phyloP scores from a whole-genome alignment of 2,113 vertebrate species.

The Gasterosteus aculeatus region DNA sequence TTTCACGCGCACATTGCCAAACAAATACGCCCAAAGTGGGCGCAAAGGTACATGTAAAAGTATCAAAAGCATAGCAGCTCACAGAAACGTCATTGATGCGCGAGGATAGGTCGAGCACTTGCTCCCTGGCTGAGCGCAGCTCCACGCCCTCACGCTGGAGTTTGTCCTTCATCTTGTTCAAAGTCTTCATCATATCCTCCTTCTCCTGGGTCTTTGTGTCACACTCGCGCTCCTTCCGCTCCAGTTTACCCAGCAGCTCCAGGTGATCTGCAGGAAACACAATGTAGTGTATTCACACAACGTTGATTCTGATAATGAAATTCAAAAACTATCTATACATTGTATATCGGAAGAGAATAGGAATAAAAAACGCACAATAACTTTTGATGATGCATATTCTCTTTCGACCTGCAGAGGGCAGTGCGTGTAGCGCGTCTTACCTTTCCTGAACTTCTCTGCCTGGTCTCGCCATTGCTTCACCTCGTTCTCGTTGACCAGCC shows the following conservation, averaged over 20 bases:
- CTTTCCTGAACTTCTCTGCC: slow-evolving; percentile 97
- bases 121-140: slow-evolving; percentile 90
- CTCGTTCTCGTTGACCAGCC: slow-evolving; percentile 98
- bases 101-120: slow-evolving; percentile 88
- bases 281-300: neutral
- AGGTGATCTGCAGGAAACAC: slow-evolving; percentile 83
- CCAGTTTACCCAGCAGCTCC: slow-evolving; percentile 88
- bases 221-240: slow-evolving; percentile 95
- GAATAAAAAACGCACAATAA: neutral
- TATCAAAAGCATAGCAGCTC: slow-evolving; percentile 48
- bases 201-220: slow-evolving; percentile 96
- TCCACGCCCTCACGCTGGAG: slow-evolving; percentile 93
- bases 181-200: slow-evolving; percentile 98
- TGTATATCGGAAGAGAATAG: no score
- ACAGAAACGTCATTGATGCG: slow-evolving; percentile 90
- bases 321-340: neutral
- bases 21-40: no score
- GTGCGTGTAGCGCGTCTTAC: slow-evolving; percentile 71
- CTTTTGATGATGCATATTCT: slow-evolving; percentile 7
- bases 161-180: slow-evolving; percentile 99
- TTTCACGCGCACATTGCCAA: no score
- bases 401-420: slow-evolving; percentile 34
- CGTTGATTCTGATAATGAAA: neutral
- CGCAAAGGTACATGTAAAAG: neutral
- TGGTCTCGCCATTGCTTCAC: slow-evolving; percentile 97